Evolutionary conservation across 2,113 vertebrate genomes (phyloP).

Genomic region (Vireo altiloquus): DNA sequence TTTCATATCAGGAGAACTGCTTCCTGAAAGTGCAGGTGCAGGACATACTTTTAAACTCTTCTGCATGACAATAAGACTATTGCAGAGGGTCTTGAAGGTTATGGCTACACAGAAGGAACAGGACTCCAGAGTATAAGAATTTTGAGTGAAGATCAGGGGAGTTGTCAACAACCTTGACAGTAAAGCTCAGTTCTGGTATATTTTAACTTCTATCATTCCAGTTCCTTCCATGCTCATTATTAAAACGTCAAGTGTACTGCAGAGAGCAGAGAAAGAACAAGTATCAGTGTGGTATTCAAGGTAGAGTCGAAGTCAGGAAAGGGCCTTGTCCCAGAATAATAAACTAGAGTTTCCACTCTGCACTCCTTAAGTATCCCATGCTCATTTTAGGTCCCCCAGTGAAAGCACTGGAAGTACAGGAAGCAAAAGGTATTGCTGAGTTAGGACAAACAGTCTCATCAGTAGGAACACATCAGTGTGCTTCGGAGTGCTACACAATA

Average conservation of each 20-base stretch:
- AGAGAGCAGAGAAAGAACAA: background rate
- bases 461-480: background rate
- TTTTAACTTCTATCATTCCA: background rate
- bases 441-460: background rate
- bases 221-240: background rate
- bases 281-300: background rate
- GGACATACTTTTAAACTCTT: background rate
- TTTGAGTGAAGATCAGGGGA: background rate
- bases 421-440: background rate
- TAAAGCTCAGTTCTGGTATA: background rate
- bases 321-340: background rate
- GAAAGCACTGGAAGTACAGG: background rate
- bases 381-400: background rate
- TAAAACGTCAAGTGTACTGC: background rate
- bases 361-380: fast-evolving
- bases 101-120: background rate
- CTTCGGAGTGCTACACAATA: background rate
- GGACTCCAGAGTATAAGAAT: background rate
- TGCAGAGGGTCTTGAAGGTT: background rate
- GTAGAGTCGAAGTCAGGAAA: background rate
- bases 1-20: background rate
- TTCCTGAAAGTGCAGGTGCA: background rate
- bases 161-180: background rate
- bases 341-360: background rate
- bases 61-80: background rate